Conservation (phyloP, 2,113 vertebrate genomes). For the Hippocampus abdominalis region DNA sequence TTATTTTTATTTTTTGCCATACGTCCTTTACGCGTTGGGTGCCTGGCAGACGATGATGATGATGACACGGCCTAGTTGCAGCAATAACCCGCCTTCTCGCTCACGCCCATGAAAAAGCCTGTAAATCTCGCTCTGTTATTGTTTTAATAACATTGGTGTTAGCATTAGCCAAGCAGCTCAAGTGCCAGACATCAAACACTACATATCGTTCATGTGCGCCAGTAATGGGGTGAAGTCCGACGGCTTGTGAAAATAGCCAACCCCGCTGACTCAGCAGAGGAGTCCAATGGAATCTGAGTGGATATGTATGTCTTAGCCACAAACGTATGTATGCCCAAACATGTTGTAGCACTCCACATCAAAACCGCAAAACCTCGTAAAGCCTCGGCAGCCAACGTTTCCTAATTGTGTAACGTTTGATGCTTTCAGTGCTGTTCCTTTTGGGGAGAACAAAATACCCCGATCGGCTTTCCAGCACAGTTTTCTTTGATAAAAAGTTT, state of each 20-base stretch:
- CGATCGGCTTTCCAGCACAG: conserved; percentile 55
- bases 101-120: conserved; percentile 49
- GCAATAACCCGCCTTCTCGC: conserved; percentile 46
- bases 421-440: conserved; percentile 42
- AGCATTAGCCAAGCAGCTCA: conserved; percentile 53
- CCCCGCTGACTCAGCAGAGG: conserved; percentile 58
- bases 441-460: conserved; percentile 57
- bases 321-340: conserved; percentile 32
- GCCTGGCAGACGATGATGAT: background rate
- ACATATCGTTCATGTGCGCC: conserved; percentile 29
- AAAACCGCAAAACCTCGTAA: conserved; percentile 67
- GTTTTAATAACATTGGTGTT: conserved; percentile 59
- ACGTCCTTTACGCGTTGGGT: background rate
- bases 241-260: conserved; percentile 64
- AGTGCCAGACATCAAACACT: conserved; percentile 48
- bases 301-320: conserved; percentile 12
- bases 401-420: conserved; percentile 43
- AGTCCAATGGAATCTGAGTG: conserved; percentile 7
- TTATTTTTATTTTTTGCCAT: background rate
- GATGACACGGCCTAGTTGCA: conserved; percentile 45
- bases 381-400: conserved; percentile 46
- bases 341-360: conserved; percentile 44
- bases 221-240: conserved; percentile 43
- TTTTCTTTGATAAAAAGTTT: conserved; percentile 52
- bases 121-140: conserved; percentile 59